Conservation (phyloP, 1,140 invertebrate genomes). For the Sitobion miscanthi region DNA sequence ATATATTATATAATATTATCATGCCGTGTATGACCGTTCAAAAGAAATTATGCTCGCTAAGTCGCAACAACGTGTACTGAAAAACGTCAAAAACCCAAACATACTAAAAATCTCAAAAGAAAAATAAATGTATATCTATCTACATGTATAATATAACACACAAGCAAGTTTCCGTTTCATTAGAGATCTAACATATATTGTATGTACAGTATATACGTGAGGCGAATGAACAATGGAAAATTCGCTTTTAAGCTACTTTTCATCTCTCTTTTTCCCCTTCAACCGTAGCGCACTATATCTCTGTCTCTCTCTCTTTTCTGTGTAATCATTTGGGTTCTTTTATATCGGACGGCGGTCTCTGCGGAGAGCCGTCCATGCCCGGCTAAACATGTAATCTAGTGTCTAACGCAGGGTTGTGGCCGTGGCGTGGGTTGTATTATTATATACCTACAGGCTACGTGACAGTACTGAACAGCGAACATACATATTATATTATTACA, state of each 20-base stretch:
- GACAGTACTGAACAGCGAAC: not conserved
- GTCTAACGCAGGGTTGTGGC: not conserved
- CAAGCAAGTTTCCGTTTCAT: constrained; percentile 21
- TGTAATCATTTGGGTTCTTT: constrained; percentile 13
- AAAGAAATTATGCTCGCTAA: not conserved
- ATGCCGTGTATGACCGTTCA: not conserved
- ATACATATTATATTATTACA: not conserved
- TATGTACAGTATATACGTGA: not conserved
- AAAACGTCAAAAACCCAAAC: constrained; percentile 5
- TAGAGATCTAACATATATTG: constrained; percentile 13
- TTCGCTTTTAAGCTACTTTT: constrained; percentile 31
- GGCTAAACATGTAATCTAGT: constrained; percentile 4
- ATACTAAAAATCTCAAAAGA: constrained; percentile 3
- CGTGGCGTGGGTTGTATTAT: not conserved
- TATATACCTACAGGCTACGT: not conserved
- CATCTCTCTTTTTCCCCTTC: not conserved
- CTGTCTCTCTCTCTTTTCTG: not conserved
- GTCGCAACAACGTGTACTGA: not conserved
- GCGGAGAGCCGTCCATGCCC: not conserved
- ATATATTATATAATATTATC: not conserved
- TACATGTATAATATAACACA: constrained; percentile 12
- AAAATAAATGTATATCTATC: not conserved
- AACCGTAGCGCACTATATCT: not conserved
- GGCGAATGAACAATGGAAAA: not conserved
- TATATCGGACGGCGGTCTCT: not conserved